phyloP scores from a whole-genome alignment of 1,140 invertebrate genomes.

The Akabosia matsudoensis region DNA sequence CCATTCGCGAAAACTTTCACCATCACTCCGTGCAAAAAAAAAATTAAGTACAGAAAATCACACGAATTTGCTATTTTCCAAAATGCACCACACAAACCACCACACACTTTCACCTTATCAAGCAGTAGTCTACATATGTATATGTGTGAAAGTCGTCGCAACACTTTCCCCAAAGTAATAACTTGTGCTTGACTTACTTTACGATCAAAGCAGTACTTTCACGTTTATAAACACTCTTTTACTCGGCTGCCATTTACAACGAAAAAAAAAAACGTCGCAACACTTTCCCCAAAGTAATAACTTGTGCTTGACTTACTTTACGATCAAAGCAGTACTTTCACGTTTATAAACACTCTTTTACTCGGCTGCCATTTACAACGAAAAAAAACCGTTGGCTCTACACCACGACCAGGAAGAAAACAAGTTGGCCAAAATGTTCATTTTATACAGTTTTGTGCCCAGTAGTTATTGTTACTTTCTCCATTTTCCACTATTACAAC shows the following conservation, averaged over 20 bases:
- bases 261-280: not conserved
- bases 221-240: no score
- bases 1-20: not conserved
- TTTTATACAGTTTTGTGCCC: not conserved
- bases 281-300: conserved; percentile 11
- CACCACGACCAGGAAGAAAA: no score
- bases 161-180: conserved; percentile 11
- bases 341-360: no score
- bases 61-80: no score
- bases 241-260: no score
- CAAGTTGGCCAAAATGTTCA: not conserved
- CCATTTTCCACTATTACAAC: not conserved
- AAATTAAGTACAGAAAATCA: no score
- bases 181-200: conserved; percentile 14
- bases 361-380: no score
- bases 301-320: conserved; percentile 14
- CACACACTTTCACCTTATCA: no score
- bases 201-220: not conserved
- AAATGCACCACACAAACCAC: not conserved
- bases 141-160: not conserved
- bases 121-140: not conserved
- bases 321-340: not conserved
- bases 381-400: no score
- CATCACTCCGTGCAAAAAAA: no score
- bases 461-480: not conserved